Base-by-base conservation (phyloP, 2,113 vertebrate species). In the Isurus oxyrinchus region DNA sequence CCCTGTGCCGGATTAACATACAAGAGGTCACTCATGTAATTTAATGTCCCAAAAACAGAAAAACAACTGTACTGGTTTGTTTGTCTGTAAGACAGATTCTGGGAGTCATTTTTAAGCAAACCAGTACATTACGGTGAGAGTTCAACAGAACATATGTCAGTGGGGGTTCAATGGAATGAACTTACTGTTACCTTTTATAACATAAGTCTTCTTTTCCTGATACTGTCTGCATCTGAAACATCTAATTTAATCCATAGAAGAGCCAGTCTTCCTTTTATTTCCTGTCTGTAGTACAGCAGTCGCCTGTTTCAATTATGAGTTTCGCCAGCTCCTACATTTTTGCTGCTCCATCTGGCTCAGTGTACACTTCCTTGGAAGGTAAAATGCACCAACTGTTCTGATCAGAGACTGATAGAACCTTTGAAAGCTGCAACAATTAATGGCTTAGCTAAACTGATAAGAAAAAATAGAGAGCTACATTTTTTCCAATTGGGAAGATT, bases 231-330 rank as follows among this genome's bases (percentile, higher is more conserved):
- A 98, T 98, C 98, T 98, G 98, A 99, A 99, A 98, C 98, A 98
- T 98, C 98, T 98, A 99, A 98, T 99, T 98, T 98, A 98, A 99
- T 98, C 97, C 98, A 98, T 98, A 98, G 98, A 98, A 99, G 98
- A 98, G 99, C 98, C 98, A 97, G 98, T 98, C 98, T 98, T 98
- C 98, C 98, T 98, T 98, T 99, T 98, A 99, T 99, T 99, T 99
- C 99, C 99, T 99, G 99, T 99, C 99, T 99, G 98, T 97, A 97
- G 98, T 98, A 98, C 97, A 98, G 98, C 98, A 98, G 98, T 99
- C 98, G 98, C 99, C 99, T 99, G 98, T 99, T 99, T 99, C 98
- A 99, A 99, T 99, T 99, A 99, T 97, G 97, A 98, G 98, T 98
- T 98, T 98, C 98, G 98, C 98, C 98, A 97, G 98, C 98, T 98